These are phyloP conservation scores for Deroplatys truncata DNA, from an alignment of 2,888 invertebrate species.

Conservation along the genomic window DNA sequence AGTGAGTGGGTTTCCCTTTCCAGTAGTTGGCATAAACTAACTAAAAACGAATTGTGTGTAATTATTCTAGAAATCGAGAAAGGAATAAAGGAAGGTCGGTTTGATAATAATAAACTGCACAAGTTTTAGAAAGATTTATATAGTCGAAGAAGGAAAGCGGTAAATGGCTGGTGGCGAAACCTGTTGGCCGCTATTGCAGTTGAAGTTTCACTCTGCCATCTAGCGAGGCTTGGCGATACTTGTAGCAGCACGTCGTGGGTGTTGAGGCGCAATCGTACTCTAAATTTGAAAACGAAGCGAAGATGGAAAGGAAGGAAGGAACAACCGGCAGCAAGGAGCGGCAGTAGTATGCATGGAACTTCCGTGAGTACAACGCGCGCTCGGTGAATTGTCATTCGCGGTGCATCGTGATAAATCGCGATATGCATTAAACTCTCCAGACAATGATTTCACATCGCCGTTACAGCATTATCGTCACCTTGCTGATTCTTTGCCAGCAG, in stretches of 20 bases:
- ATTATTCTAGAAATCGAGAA: too few species aligned
- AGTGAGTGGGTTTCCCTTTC: too few species aligned
- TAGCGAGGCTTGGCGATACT: background rate
- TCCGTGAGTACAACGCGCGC: background rate
- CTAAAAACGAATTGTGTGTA: too few species aligned
- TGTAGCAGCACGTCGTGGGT: background rate
- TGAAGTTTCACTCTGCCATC: background rate
- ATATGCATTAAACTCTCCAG: background rate
- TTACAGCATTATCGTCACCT: background rate
- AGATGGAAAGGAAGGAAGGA: background rate
- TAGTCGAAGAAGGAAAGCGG: background rate
- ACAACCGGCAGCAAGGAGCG: background rate
- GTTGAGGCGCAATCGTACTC: background rate
- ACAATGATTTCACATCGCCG: background rate
- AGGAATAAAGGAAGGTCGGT: too few species aligned
- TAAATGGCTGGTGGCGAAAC: background rate
- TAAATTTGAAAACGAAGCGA: conserved; percentile 1
- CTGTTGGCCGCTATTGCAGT: background rate
- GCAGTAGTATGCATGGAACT: background rate
- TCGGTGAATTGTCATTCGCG: background rate
- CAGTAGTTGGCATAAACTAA: too few species aligned
- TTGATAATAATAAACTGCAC: too few species aligned
- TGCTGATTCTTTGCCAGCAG: background rate
- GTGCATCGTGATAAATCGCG: background rate
- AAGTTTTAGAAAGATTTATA: too few species aligned